Evolutionary conservation across 2,797 vertebrate species (phyloP), one percentile per base, ranked within the genome.

Genomic region (Gallinago solitaria): DNA sequence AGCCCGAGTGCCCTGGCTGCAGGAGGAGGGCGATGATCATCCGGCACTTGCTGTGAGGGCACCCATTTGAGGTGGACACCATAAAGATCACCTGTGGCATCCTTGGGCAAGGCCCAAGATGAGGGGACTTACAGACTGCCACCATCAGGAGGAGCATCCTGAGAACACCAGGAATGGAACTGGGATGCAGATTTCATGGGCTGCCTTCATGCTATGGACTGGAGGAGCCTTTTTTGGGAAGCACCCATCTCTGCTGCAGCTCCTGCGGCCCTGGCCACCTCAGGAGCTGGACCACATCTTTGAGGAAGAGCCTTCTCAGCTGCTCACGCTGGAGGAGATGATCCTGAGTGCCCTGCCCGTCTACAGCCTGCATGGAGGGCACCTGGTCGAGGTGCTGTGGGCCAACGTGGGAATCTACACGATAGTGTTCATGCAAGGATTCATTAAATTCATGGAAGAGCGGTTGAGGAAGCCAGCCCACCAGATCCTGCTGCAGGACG

Each of bases 401-500:
- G 12, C 17, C 17, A 11, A 27, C 24, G 14, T 33, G 23, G 5
- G 4, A 45, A 5, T 19, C 70, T 12, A 9, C 39, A 45, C 32
- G 2, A 21, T 14, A 4, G 9, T 11, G 4, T 73, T 33, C 6
- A 9, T 73, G 54, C 54, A 2, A 21, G 32, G 11, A 16, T n/a
- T 59, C n/a, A 35, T 59, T 6, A 15, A 9, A 9, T 9, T 16
- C 19, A 7, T 25, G 1, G 25, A 8, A 8, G 8, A 59, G 16
- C 25, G 2, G 25, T 9, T 43, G 15, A 5, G 9, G 18, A 59
- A 11, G 43, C 27, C 25, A 47, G 54, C 43, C 39, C 9, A 33
- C 17, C 4, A 3, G 25, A 11, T 23, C 54, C 25, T 47, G 43
- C 2, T 17, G n/a, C 19, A 1, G 6, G 24, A 20, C 5, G 6